These are phyloP conservation scores for Latrodectus elegans DNA, from an alignment of 2,888 invertebrate species.

Conservation along the genomic window DNA sequence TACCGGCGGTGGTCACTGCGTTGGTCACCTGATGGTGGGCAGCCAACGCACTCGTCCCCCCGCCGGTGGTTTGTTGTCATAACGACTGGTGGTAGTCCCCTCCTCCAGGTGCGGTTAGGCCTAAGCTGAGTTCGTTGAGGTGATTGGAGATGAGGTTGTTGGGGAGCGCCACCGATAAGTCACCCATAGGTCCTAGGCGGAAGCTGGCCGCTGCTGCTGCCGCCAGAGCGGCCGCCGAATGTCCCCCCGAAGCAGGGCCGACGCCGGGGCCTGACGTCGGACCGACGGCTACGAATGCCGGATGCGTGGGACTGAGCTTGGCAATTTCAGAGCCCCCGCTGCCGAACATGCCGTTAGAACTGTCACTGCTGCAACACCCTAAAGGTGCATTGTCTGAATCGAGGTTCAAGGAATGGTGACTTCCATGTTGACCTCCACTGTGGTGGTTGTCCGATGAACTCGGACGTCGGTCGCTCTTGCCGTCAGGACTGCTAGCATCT, in stretches of 20 bases:
- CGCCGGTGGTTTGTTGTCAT: constrained; percentile 65
- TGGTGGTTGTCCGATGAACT: constrained; percentile 41
- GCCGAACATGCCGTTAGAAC: constrained; percentile 66
- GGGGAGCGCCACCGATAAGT: constrained; percentile 49
- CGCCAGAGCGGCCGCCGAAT: constrained; percentile 53
- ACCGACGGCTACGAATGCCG: constrained; percentile 24
- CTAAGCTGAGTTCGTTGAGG: constrained; percentile 59
- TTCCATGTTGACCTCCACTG: constrained; percentile 33
- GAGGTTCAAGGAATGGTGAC: constrained; percentile 39
- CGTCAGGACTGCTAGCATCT: constrained; percentile 50
- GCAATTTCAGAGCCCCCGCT: constrained; percentile 40
- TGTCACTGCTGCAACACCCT: constrained; percentile 60
- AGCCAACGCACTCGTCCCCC: constrained; percentile 27
- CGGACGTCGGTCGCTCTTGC: constrained; percentile 39
- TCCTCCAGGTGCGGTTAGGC: constrained; percentile 37
- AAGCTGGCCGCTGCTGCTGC: constrained; percentile 63
- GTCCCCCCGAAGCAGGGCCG: constrained; percentile 17
- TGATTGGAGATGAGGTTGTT: constrained; percentile 52
- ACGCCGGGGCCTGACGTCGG: constrained; percentile 18
- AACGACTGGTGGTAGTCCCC: constrained; percentile 59
- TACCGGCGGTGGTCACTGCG: constrained; percentile 43
- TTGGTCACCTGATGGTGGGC: constrained; percentile 41
- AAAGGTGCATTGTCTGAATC: constrained; percentile 61
- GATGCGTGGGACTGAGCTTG: constrained; percentile 44
- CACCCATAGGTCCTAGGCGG: constrained; percentile 55